A percentile compares a stretch with the other conserved stretches of the same genome.
Conservation (phyloP, 37 sponge, comb jelly and placozoan species). For the Cliona cf. orientalis region DNA sequence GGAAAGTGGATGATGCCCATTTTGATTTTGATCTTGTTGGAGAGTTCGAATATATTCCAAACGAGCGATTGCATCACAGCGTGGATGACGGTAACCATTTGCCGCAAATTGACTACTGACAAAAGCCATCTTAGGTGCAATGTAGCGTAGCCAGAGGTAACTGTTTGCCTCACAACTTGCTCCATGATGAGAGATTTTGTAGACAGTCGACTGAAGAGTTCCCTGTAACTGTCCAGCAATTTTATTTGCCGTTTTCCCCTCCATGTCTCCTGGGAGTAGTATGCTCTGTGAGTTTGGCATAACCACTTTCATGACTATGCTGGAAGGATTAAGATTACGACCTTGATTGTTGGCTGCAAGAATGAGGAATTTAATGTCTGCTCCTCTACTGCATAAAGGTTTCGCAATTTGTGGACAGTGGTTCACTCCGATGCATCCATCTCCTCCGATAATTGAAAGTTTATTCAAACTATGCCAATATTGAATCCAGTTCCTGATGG, state of each 20-base stretch:
- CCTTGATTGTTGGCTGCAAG: constrained; percentile 34
- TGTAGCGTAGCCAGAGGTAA: background rate
- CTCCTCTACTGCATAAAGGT: background rate
- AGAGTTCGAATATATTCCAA: no score
- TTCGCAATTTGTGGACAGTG: background rate
- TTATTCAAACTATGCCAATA: background rate
- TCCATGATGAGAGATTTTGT: constrained; percentile 37
- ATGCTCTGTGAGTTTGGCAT: background rate
- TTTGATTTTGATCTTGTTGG: no score
- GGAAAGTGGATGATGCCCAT: no score
- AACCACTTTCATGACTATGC: constrained; percentile 7
- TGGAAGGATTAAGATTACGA: background rate
- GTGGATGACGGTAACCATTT: constrained; percentile 12
- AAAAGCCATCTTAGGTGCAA: constrained; percentile 3
- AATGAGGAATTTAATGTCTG: constrained; percentile 8
- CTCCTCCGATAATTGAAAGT: background rate
- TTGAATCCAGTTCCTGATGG: background rate
- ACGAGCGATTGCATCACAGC: constrained; percentile 10
- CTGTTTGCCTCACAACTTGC: constrained; percentile 17
- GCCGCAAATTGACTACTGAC: background rate
- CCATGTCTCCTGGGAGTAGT: constrained; percentile 24
- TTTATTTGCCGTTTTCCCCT: constrained; percentile 1
- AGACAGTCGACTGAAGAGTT: background rate
- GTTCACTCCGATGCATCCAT: background rate
- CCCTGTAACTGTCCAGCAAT: background rate